Percentiles rank a stretch among this genome's conserved stretches.
phyloP scores from a whole-genome alignment of 2,888 invertebrate species.

The Thysanoteuthis rhombus region DNA sequence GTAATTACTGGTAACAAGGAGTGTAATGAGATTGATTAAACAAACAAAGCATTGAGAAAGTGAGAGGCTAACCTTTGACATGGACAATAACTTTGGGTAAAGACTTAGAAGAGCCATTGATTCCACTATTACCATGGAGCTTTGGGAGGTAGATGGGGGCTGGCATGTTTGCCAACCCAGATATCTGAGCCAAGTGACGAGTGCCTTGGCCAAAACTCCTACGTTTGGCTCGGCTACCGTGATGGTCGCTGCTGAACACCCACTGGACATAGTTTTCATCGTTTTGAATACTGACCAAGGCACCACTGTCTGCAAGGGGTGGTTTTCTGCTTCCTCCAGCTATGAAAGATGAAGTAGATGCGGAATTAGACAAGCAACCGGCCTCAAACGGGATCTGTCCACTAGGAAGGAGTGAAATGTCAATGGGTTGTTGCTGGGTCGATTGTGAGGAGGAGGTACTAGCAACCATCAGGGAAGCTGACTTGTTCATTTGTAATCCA shows the following conservation, averaged over 20 bases:
- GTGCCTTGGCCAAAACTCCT: slow-evolving; percentile 26
- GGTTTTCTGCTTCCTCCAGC: neutral
- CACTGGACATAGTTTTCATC: slow-evolving; percentile 18
- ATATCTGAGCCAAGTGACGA: slow-evolving; percentile 1
- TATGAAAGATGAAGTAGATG: neutral
- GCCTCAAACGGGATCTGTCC: neutral
- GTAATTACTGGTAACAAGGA: too few relatives aligned
- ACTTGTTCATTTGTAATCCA: slow-evolving; percentile 19
- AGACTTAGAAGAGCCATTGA: slow-evolving; percentile 24
- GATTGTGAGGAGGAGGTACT: neutral
- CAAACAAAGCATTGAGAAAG: neutral
- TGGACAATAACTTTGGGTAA: slow-evolving; percentile 28
- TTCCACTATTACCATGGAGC: slow-evolving; percentile 25
- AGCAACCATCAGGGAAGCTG: neutral
- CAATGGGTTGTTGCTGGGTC: neutral
- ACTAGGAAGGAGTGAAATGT: neutral
- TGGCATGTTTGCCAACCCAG: slow-evolving; percentile 15
- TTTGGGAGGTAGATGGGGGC: slow-evolving; percentile 19
- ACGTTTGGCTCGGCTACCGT: neutral
- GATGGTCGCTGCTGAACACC: slow-evolving; percentile 28
- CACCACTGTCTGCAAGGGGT: neutral
- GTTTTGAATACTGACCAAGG: slow-evolving; percentile 14
- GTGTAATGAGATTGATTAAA: neutral
- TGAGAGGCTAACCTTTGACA: neutral
- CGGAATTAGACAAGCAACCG: neutral